These are phyloP conservation scores for Amphimedon queenslandica DNA, from an alignment of 37 sponge, comb jelly and placozoan species.

Conservation along the genomic window DNA sequence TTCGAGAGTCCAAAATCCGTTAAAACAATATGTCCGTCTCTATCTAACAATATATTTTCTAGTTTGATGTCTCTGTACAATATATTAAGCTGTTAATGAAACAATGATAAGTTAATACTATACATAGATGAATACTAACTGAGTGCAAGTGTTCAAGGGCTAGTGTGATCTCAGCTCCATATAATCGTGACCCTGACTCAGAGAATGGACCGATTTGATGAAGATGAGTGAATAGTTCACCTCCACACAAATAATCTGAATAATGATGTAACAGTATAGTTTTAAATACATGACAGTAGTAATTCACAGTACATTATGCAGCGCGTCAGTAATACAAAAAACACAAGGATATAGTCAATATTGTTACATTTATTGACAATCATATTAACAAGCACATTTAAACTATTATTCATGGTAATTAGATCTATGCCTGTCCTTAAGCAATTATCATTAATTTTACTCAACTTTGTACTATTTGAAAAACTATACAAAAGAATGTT, in stretches of 20 bases:
- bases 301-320: no score
- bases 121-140: conserved; percentile 23
- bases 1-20: conserved; percentile 98
- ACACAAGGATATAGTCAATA: conserved; percentile 9
- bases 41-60: conserved; percentile 92
- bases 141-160: conserved; percentile 89
- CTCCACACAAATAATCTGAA: conserved; percentile 94
- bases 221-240: conserved; percentile 96
- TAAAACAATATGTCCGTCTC: conserved; percentile 87
- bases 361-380: no score
- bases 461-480: no score
- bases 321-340: no score
- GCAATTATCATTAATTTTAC: no score
- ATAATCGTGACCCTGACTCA: conserved; percentile 73
- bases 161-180: conserved; percentile 84
- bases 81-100: conserved; percentile 74
- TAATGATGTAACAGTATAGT: no score
- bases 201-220: conserved; percentile 76
- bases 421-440: no score
- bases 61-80: conserved; percentile 95
- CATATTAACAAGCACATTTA: no score
- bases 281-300: no score
- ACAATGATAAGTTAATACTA: neutral
- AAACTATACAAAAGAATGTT: no score
- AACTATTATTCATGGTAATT: no score